Evolutionary conservation across 2,113 vertebrate genomes (phyloP).

Genomic region (Lanius ludovicianus): DNA sequence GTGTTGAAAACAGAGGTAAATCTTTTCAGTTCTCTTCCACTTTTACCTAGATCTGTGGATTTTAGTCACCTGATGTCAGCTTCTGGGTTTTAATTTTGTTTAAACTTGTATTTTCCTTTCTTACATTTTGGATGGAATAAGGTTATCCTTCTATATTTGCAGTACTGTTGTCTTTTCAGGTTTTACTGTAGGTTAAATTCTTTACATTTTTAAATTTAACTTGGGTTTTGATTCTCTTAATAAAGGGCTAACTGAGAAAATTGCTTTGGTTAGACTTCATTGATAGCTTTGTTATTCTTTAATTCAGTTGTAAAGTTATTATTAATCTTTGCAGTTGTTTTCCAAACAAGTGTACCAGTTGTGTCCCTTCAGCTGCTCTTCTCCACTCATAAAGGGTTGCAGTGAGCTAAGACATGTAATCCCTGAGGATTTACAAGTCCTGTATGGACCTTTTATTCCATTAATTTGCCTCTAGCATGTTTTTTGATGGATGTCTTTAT

Average conservation of each 20-base stretch:
- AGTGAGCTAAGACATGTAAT: background rate
- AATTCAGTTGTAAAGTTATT: background rate
- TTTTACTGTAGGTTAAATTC: background rate
- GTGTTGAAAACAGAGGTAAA: background rate
- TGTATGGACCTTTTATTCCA: background rate
- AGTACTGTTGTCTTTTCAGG: background rate
- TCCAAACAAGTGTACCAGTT: background rate
- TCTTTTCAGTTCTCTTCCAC: background rate
- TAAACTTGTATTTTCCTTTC: background rate
- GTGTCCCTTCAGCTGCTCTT: background rate
- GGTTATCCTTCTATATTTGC: background rate
- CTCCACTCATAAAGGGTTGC: background rate
- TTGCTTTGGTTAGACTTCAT: background rate
- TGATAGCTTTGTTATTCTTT: background rate
- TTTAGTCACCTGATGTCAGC: background rate
- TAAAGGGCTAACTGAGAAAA: constrained; percentile 58
- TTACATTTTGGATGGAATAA: background rate
- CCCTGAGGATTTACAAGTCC: background rate
- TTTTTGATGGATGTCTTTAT: background rate
- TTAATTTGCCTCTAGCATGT: background rate
- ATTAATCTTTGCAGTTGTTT: background rate
- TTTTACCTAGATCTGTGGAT: background rate
- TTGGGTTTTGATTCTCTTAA: background rate
- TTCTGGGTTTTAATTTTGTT: background rate
- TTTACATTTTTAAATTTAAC: background rate